A percentile compares a stretch with the other conserved stretches of the same genome.
Evolutionary conservation across 2,113 vertebrate genomes (phyloP).

Genomic region (Quiscalus mexicanus): DNA sequence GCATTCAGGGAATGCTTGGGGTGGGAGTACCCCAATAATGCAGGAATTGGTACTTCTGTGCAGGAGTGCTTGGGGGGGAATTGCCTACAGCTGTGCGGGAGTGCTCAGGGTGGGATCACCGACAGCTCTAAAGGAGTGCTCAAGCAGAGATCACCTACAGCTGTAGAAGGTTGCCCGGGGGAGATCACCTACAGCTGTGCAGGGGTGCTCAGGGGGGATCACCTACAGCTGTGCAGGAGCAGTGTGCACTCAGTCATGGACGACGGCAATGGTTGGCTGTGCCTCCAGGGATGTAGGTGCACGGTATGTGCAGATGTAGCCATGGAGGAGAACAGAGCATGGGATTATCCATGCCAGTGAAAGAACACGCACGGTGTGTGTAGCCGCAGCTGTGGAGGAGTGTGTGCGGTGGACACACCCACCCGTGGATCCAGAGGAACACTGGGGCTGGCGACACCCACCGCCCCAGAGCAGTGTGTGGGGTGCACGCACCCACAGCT

Average conservation of each 20-base stretch:
- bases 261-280: rapidly evolving
- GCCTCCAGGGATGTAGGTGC: neutral
- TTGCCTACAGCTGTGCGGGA: neutral
- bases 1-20: rapidly evolving
- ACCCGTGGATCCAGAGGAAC: neutral
- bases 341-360: neutral
- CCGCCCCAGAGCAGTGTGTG: neutral
- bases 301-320: neutral
- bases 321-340: neutral
- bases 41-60: neutral
- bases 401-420: neutral
- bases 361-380: rapidly evolving
- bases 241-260: neutral
- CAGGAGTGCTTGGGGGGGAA: no score
- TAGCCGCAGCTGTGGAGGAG: neutral
- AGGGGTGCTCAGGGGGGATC: neutral
- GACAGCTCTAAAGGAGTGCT: neutral
- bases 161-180: neutral
- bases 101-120: neutral
- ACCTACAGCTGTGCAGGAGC: neutral
- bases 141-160: neutral
- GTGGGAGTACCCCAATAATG: neutral
- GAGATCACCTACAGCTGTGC: neutral
- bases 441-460: neutral
- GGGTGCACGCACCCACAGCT: neutral